Conservation (phyloP, 2,888 invertebrate genomes). For the Brassicogethes aeneus region DNA sequence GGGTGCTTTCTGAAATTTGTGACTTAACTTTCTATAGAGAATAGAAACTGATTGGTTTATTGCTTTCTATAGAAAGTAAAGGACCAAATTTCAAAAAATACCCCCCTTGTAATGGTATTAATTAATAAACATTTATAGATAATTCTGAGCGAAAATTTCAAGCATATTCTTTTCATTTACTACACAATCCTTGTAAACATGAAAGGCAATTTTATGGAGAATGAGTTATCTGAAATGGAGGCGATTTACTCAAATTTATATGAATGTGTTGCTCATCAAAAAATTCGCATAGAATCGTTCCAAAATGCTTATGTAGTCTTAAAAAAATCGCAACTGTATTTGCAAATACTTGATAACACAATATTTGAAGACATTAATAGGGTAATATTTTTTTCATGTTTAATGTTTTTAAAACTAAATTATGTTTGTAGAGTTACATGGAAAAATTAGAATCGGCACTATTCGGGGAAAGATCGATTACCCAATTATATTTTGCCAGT, state of each 20-base stretch:
- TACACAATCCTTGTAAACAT: background rate
- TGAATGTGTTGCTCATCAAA: background rate
- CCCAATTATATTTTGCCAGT: background rate
- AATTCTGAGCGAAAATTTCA: background rate
- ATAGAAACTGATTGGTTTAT: no score
- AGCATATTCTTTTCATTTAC: background rate
- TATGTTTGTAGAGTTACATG: conserved; percentile 7
- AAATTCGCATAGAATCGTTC: background rate
- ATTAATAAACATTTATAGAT: background rate
- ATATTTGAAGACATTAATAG: conserved; percentile 15
- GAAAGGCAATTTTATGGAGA: background rate
- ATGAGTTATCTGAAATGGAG: background rate
- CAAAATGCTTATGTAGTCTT: background rate
- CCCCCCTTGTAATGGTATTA: background rate
- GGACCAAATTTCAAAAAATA: no score
- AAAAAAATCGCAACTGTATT: background rate
- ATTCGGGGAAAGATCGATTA: background rate
- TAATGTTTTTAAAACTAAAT: background rate
- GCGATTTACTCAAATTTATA: background rate
- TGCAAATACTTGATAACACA: conserved; percentile 13
- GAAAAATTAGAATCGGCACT: conserved; percentile 2
- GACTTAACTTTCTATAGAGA: no score
- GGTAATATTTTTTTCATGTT: background rate
- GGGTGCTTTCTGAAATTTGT: no score
- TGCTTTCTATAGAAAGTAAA: no score